Evolutionary conservation across 2,888 invertebrate species (phyloP).

Genomic region (Osedax frankpressi): DNA sequence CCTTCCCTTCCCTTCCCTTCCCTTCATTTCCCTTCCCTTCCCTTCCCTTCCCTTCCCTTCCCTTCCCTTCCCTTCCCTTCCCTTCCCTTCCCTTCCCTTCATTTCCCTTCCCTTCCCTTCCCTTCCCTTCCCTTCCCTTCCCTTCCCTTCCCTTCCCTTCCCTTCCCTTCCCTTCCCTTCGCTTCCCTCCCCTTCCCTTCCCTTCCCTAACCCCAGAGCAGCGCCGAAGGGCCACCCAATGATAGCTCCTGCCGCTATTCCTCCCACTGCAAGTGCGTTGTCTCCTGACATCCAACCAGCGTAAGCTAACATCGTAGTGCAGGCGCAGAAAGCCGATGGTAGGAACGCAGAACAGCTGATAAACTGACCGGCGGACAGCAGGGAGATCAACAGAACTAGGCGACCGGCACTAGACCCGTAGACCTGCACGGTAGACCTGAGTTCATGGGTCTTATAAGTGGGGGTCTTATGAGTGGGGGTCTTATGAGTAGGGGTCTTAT

Average conservation of each 20-base stretch:
- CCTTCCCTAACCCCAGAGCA: slow-evolving; percentile 57
- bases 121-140: slow-evolving; percentile 11
- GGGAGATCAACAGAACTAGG: slow-evolving; percentile 52
- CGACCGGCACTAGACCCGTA: slow-evolving; percentile 65
- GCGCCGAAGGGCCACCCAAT: slow-evolving; percentile 95
- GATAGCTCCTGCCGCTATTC: slow-evolving; percentile 67
- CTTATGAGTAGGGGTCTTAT: neutral
- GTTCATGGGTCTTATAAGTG: neutral
- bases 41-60: neutral
- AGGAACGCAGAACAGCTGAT: slow-evolving; percentile 72
- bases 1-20: neutral
- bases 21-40: too few species aligned
- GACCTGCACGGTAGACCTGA: slow-evolving; percentile 59
- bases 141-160: neutral
- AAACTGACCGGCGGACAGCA: slow-evolving; percentile 82
- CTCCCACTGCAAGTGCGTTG: slow-evolving; percentile 65
- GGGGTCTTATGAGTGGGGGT: neutral
- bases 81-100: neutral
- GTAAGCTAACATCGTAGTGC: slow-evolving; percentile 66
- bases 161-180: too few species aligned
- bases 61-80: neutral
- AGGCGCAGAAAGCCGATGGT: slow-evolving; percentile 89
- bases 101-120: too few species aligned
- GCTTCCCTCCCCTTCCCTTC: too few species aligned
- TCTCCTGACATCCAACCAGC: slow-evolving; percentile 78